Evolutionary conservation across 64 coral and sea anemone species (phyloP), one percentile per base, ranked within the genome.

Genomic region (Dendronephthya gigantea): DNA sequence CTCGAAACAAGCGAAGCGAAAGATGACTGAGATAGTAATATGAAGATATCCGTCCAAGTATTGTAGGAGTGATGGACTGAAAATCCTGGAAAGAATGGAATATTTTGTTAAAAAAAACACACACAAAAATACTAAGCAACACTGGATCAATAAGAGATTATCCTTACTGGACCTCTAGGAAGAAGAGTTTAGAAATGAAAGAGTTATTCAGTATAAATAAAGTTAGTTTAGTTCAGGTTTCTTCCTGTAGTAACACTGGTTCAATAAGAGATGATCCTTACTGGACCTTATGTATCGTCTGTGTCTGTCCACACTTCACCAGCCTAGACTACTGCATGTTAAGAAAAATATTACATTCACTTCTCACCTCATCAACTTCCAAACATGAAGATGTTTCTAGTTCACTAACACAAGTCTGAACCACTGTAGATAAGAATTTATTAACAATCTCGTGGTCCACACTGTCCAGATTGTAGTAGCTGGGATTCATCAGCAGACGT

Each of bases 21-120:
- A 97, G 90, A 41, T 97, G 94, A 74, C 85, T 97, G 22, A 97
- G 83, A 43, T 97, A 97, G 65, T 97, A 97, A 52, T 93, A 97
- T 9, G 94, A 97, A 5, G 89, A 84, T 9, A 97, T 97, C 70
- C 91, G 90, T 30, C 91, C 94, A 83, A 90, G 87, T 40, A 89
- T 97, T 15, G 91, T 91, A 2, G 94, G 87, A 38, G 86, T 83
- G 25, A 90, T 22, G 14, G 94, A 87, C 34, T 92, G 74, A 32
- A 50, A 76, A 49, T 97, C 94, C 94, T 97, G 31, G 12, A 82
- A 88, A 74, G 25, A 87, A n/a, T n/a, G n/a, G n/a, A 90, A 15
- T 62, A 25, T 82, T 22, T 39, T 62, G 25, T 19, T 22, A 7
- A 62, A 13, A n/a, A 62, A 19, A 19, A 62, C 23, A 8, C 23